Evolutionary conservation across 2,113 vertebrate species (phyloP), one percentile per base, ranked within the genome.

Genomic region (Thinocorus orbignyianus): DNA sequence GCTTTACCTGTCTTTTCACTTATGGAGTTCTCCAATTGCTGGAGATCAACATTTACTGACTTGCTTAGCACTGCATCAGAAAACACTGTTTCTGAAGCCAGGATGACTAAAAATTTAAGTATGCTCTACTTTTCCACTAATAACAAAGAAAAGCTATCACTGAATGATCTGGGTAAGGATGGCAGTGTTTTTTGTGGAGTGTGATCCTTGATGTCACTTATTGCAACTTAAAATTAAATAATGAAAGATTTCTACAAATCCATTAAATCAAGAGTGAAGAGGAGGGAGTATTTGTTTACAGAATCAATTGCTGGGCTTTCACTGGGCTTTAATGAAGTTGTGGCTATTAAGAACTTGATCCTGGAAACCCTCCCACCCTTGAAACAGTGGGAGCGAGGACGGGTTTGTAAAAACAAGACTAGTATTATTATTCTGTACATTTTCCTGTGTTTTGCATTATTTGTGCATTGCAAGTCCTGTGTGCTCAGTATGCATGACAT

Each of bases 331-430:
- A 95, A 88, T 95, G 86, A 95, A 94, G 88, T 62, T 80, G 92
- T 77, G 81, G 66, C 86, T 96, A 48, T 81, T 92, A 77, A 91
- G 93, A 96, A 96, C 70, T 84, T 79, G 83, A 96, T 96, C 88
- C 88, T 96, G 58, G 54, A 96, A 95, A 94, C 72, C 49, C 52
- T 96, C 88, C 68, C 42, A 87, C 35, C 37, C 79, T 92, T 87
- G 74, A 95, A 90, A 71, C 17, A 13, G 86, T 85, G 70, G 77
- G 81, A 81, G 84, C 22, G 86, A 93, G 76, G 74, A 95, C 72
- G 39, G 41, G 61, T 60, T 91, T 93, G 73, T 84, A 92, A 86
- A 94, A 93, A 94, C 83, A 90, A 91, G 35, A 61, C 58, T 57
- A n/a, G n/a, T n/a, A 25, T 0, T 31, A 42, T 78, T 80, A 69